Conservation (phyloP, 2,113 vertebrate species). For the Clinocottus analis region DNA sequence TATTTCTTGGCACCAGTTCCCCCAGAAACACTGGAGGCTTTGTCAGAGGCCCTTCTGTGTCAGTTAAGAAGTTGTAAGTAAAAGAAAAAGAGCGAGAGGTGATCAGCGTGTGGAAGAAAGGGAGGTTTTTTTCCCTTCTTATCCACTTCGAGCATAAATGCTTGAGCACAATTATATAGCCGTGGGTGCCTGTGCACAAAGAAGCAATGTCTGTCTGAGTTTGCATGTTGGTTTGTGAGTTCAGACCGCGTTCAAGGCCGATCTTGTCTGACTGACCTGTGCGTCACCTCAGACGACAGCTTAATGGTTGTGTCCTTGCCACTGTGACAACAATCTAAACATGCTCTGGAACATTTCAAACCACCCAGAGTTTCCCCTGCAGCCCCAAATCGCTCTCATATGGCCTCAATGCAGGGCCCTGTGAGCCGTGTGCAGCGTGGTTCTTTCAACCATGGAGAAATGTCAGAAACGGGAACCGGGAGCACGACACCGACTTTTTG, state of each 20-base stretch:
- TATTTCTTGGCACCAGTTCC: constrained; percentile 69
- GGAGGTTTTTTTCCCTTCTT: constrained; percentile 26
- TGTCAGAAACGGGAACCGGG: neutral
- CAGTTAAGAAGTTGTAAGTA: constrained; percentile 53
- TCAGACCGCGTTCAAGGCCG: constrained; percentile 28
- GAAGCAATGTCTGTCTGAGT: constrained; percentile 32
- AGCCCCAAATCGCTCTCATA: constrained; percentile 81
- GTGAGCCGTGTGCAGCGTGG: constrained; percentile 11
- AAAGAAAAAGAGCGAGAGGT: constrained; percentile 36
- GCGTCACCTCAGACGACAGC: constrained; percentile 71
- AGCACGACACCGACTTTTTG: neutral
- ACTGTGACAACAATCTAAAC: constrained; percentile 82
- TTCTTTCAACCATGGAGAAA: constrained; percentile 16
- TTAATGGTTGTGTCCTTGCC: constrained; percentile 80
- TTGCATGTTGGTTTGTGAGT: constrained; percentile 48
- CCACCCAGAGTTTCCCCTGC: constrained; percentile 61
- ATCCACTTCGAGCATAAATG: constrained; percentile 3
- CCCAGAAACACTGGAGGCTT: constrained; percentile 71
- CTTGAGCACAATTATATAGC: constrained; percentile 2
- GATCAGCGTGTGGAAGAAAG: constrained; percentile 10
- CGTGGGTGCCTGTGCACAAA: neutral
- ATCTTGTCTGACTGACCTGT: constrained; percentile 68
- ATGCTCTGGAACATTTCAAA: constrained; percentile 70
- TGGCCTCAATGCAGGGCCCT: constrained; percentile 59
- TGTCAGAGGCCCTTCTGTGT: constrained; percentile 59